Conservation (phyloP, 2,888 invertebrate genomes). For the Phaedon cochleariae region DNA sequence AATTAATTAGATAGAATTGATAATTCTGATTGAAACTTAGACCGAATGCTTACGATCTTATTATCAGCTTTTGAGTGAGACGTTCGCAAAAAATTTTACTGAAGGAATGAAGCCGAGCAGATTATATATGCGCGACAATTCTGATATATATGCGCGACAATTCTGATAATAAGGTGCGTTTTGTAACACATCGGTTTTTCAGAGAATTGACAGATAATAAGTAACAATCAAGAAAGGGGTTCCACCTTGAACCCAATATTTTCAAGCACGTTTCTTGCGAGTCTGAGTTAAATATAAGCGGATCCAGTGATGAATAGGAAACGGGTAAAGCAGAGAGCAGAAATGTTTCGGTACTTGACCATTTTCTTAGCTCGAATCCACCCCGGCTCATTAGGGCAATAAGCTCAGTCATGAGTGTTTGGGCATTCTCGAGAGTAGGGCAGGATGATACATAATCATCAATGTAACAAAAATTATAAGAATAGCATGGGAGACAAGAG, state of each 20-base stretch:
- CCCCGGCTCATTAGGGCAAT: neutral
- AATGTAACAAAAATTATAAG: neutral
- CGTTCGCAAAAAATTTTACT: no score
- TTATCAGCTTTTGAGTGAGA: no score
- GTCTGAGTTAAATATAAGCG: no score
- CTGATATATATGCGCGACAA: neutral
- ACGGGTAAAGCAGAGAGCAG: neutral
- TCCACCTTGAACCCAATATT: no score
- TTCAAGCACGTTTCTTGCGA: no score
- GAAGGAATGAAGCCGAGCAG: no score
- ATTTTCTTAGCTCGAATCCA: conserved; percentile 14
- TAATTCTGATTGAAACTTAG: no score
- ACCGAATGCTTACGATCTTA: no score
- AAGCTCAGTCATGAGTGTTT: neutral
- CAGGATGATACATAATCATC: neutral
- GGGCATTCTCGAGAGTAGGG: neutral
- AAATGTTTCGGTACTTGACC: conserved; percentile 13
- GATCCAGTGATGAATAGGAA: neutral
- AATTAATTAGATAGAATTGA: no score
- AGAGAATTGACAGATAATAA: no score
- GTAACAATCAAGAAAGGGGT: no score
- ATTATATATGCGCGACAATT: no score
- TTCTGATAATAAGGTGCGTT: neutral
- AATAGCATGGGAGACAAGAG: neutral
- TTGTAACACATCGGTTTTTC: neutral